Evolutionary conservation across 2,113 vertebrate genomes (phyloP).

Genomic region (Cephalopholis sonnerati): DNA sequence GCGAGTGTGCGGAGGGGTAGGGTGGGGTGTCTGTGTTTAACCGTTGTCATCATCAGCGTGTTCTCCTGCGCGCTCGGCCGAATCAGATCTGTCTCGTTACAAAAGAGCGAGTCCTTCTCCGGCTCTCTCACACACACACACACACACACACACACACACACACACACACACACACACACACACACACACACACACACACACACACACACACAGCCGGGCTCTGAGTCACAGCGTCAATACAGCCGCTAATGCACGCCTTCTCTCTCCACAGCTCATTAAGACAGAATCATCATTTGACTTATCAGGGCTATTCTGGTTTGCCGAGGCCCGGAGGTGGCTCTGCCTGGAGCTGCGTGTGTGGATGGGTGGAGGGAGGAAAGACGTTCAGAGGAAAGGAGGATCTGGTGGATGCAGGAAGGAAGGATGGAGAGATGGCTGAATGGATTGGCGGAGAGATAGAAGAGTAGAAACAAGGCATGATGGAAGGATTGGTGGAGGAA

Average conservation of each 20-base stretch:
- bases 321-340: conserved; percentile 9
- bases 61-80: conserved; percentile 39
- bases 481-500: neutral
- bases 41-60: conserved; percentile 53
- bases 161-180: conserved; percentile 16
- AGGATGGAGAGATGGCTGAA: conserved; percentile 7
- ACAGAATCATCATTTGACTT: conserved; percentile 51
- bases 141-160: conserved; percentile 1
- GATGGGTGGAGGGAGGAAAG: neutral
- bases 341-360: neutral
- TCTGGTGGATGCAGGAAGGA: conserved; percentile 2
- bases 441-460: conserved; percentile 20
- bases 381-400: neutral
- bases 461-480: neutral
- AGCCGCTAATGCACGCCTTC: conserved; percentile 27
- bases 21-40: conserved; percentile 50
- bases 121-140: conserved; percentile 15
- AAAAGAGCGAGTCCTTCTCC: conserved; percentile 46
- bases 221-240: conserved; percentile 49
- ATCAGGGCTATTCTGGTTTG: conserved; percentile 38
- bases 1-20: neutral
- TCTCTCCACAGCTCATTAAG: conserved; percentile 62
- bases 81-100: conserved; percentile 68
- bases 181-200: conserved; percentile 3
- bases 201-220: conserved; percentile 25